Evolutionary conservation across 2,113 vertebrate species (phyloP), one percentile per base, ranked within the genome.

Genomic region (Oxyura jamaicensis): DNA sequence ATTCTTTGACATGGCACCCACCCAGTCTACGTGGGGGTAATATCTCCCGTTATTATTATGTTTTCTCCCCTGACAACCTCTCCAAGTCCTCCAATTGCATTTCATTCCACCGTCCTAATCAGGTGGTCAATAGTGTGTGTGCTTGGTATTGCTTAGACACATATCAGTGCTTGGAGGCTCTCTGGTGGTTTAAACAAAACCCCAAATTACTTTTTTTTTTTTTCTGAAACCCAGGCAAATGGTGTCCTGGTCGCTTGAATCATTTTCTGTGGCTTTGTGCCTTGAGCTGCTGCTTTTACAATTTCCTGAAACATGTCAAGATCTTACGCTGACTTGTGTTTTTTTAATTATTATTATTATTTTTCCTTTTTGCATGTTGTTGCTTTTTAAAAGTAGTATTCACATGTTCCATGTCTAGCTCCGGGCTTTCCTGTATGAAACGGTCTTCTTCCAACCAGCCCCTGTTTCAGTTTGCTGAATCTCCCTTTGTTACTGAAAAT

Each of bases 81-180:
- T 72, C 67, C 29, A 67, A 95, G 69, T 65, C 83, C 80, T 95
- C 66, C 48, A 84, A 19, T 75, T 92, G 60, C 48, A 96, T 95
- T 89, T 89, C 52, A 89, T 92, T 84, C 76, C 56, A 52, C 73
- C 72, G 1, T 55, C 36, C 39, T 86, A 72, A 89, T 86, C 83
- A 72, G 42, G 39, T 86, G 59, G 23, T 90, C 86, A 86, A 44
- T 48, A 90, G 55, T 7, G 26, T 39, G 26, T 39, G 67, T 63
- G 26, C 66, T 88, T 29, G 28, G 72, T 44, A 56, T 88, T 62
- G 31, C 35, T 94, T 35, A 83, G 42, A 23, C 22, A 71, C 42
- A 29, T 63, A 46, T 52, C 52, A 90, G 42, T 13, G 44, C 11
- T 8, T 31, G 78, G 74, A 33, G 59, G 33, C 39, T 87, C 69